phyloP scores from a whole-genome alignment of 2,113 vertebrate genomes.

The Climacteris rufus region DNA sequence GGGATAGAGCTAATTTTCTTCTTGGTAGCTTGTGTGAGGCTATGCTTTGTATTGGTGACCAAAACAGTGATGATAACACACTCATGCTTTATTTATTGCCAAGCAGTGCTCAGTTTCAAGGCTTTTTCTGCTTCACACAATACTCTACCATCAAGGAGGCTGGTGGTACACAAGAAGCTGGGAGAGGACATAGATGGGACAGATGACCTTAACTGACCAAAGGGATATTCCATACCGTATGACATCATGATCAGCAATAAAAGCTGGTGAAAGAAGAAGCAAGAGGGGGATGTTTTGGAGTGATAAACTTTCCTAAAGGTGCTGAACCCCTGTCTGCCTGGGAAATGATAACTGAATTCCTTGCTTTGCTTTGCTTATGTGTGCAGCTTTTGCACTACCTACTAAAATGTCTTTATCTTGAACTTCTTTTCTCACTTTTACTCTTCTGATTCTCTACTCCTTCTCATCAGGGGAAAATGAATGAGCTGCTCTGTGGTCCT shows the following conservation, averaged over 20 bases:
- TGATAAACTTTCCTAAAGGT: background rate
- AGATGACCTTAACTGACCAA: background rate
- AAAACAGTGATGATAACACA: background rate
- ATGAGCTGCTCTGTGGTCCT: background rate
- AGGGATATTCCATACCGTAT: background rate
- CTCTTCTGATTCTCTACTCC: background rate
- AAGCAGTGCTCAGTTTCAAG: background rate
- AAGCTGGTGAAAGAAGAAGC: background rate
- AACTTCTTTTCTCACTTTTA: background rate
- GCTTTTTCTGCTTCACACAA: background rate
- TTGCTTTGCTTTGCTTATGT: background rate
- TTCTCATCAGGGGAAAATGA: background rate
- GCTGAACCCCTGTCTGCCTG: background rate
- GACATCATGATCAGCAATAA: background rate
- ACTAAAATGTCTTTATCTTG: background rate
- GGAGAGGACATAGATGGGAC: background rate
- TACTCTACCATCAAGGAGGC: background rate
- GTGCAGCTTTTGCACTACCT: background rate
- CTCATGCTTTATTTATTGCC: background rate
- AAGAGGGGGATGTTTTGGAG: background rate
- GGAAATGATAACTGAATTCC: background rate
- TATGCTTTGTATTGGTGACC: background rate
- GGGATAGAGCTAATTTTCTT: background rate
- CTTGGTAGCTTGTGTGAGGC: background rate
- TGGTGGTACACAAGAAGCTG: rapidly evolving